Percentiles rank a stretch among this genome's conserved stretches.
These are phyloP conservation scores for Limenitis camilla DNA, from an alignment of 2,888 invertebrate species.

Conservation along the genomic window DNA sequence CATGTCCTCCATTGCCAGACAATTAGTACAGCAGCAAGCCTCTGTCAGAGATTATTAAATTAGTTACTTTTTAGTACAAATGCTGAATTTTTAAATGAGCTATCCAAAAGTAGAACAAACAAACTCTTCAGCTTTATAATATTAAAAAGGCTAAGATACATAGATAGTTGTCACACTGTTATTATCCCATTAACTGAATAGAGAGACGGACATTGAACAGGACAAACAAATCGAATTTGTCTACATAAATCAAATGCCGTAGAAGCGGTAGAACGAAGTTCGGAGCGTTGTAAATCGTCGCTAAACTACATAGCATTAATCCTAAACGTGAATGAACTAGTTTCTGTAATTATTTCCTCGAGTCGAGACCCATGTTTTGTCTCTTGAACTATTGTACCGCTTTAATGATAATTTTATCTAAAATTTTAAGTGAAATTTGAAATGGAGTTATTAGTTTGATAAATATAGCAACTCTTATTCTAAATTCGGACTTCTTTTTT, in stretches of 20 bases:
- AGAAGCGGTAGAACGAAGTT: constrained; percentile 37
- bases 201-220: constrained; percentile 2
- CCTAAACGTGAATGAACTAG: constrained; percentile 51
- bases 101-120: too few relatives aligned
- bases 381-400: constrained; percentile 15
- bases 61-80: too few relatives aligned
- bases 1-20: too few relatives aligned
- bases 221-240: constrained; percentile 20
- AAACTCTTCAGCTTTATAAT: too few relatives aligned
- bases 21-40: too few relatives aligned
- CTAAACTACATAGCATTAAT: constrained; percentile 55
- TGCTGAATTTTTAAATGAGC: too few relatives aligned
- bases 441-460: not conserved
- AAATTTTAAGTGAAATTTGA: not conserved
- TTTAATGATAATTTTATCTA: constrained; percentile 11
- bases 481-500: too few relatives aligned
- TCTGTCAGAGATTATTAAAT: too few relatives aligned
- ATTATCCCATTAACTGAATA: too few relatives aligned
- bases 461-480: too few relatives aligned
- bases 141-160: too few relatives aligned
- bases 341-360: constrained; percentile 61
- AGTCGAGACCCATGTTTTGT: constrained; percentile 20
- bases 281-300: constrained; percentile 34
- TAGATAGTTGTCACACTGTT: too few relatives aligned
- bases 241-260: constrained; percentile 20